Percentiles rank a stretch among this genome's conserved stretches.
phyloP scores from a whole-genome alignment of 2,888 invertebrate genomes.

The Biston stratarius region DNA sequence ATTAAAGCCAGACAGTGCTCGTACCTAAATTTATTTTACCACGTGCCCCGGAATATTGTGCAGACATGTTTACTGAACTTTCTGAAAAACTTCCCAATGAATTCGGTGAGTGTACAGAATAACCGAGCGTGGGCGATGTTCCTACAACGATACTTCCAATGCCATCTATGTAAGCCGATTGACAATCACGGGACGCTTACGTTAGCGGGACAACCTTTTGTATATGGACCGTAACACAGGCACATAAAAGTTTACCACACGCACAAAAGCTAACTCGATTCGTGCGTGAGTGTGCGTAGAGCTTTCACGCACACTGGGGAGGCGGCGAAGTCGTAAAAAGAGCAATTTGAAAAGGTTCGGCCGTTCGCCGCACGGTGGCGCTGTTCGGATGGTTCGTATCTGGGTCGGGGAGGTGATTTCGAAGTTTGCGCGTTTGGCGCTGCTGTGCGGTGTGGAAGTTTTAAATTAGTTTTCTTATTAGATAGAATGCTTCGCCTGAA shows the following conservation, averaged over 20 bases:
- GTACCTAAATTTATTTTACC: conserved; percentile 71
- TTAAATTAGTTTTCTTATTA: conserved; percentile 71
- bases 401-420: conserved; percentile 51
- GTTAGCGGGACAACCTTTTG: conserved; percentile 60
- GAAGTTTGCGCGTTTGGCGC: conserved; percentile 69
- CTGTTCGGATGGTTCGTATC: conserved; percentile 70
- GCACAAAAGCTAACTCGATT: conserved; percentile 68
- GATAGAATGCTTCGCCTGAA: conserved; percentile 54
- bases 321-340: conserved; percentile 66
- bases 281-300: conserved; percentile 72
- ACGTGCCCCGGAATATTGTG: conserved; percentile 65
- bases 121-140: conserved; percentile 36
- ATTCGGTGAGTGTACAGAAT: conserved; percentile 67
- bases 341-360: conserved; percentile 82
- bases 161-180: conserved; percentile 77
- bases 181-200: conserved; percentile 68
- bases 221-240: conserved; percentile 67
- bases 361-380: conserved; percentile 83
- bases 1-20: conserved; percentile 74
- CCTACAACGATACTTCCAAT: conserved; percentile 65
- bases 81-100: conserved; percentile 63
- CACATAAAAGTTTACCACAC: conserved; percentile 71
- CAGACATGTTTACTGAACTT: conserved; percentile 68
- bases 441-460: conserved; percentile 66
- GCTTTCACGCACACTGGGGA: conserved; percentile 71